Evolutionary conservation across 1,140 invertebrate species (phyloP), one percentile per base, ranked within the genome.

Genomic region (Chironomus striatipennis): DNA sequence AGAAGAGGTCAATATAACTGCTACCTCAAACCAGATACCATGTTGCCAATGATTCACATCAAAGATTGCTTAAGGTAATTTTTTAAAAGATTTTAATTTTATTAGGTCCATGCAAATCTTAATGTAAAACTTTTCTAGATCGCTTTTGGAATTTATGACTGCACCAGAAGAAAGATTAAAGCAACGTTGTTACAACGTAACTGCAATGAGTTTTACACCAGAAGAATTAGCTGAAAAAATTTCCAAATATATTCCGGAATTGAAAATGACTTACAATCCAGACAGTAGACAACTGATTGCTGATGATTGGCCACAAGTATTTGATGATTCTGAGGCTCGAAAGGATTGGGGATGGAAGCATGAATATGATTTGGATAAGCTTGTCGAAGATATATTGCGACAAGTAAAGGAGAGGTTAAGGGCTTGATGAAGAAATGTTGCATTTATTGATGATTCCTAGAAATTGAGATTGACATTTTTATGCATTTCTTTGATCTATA

Each of bases 31-130:
- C 90, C 91, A 0, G 88, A 96, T 78, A 96, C 95, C 0, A 83
- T 90, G 43, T 81, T 98, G 18, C 95, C 95, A 0, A 98, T 98
- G 95, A 97, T 97, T 92, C 95, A 96, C 82, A 93, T 96, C 42
- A 90, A 92, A 73, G 94, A 95, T 80, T 94, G 92, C 75, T 82
- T 95, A 0, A 81, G 84, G 57, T 7, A 17, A 34, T 21, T 10
- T 8, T 9, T 21, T 65, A 5, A 65, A n/a, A n/a, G 12, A 65
- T 8, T 8, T 18, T 21, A n/a, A 24, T 15, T 10, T 21, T 6
- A 42, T 70, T 6, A 42, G n/a, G n/a, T n/a, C n/a, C n/a, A n/a
- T n/a, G n/a, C n/a, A 67, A 17, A 70, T 42, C 42, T 65, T 67
- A 12, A 20, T 34, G 7, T 57, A 20, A 42, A 73, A 43, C 73